These are phyloP conservation scores for Coendou prehensilis DNA, from an alignment of 2,797 vertebrate species.

Conservation along the genomic window DNA sequence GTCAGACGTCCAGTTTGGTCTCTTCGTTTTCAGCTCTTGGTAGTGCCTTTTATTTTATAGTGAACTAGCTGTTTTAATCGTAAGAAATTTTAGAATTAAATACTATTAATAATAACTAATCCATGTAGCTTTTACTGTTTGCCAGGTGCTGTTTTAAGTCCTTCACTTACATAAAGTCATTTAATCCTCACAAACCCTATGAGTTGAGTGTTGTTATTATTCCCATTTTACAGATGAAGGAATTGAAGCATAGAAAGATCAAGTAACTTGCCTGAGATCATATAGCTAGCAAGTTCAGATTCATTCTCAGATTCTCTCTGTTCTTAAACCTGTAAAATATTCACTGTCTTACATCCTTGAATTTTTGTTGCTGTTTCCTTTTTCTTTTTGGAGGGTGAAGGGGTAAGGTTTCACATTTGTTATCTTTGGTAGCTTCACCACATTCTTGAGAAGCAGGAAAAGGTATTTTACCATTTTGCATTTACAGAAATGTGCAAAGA, in stretches of 20 bases:
- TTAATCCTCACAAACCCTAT: conserved; percentile 41
- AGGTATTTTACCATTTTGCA: conserved; percentile 58
- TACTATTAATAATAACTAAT: conserved; percentile 19
- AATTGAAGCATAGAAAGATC: conserved; percentile 32
- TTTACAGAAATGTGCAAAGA: conserved; percentile 40
- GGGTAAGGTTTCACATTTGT: conserved; percentile 33
- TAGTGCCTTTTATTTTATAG: conserved; percentile 10
- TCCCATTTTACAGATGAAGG: conserved; percentile 52
- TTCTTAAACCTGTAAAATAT: neutral
- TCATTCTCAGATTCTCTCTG: neutral
- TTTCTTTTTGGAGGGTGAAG: neutral
- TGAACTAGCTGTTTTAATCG: neutral
- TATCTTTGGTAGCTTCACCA: neutral
- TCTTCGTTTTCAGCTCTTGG: neutral
- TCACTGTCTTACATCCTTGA: neutral
- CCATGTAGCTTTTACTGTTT: conserved; percentile 4
- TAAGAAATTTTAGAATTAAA: conserved; percentile 56
- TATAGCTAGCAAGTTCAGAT: neutral
- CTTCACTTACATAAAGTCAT: neutral
- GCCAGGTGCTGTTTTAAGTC: neutral
- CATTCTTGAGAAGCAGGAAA: conserved; percentile 49
- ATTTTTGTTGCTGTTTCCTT: conserved; percentile 18
- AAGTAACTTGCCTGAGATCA: neutral
- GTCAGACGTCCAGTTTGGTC: neutral
- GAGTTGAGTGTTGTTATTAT: conserved; percentile 1